Evolutionary conservation across 1,140 invertebrate genomes (phyloP).

Genomic region (Spodoptera frugiperda): DNA sequence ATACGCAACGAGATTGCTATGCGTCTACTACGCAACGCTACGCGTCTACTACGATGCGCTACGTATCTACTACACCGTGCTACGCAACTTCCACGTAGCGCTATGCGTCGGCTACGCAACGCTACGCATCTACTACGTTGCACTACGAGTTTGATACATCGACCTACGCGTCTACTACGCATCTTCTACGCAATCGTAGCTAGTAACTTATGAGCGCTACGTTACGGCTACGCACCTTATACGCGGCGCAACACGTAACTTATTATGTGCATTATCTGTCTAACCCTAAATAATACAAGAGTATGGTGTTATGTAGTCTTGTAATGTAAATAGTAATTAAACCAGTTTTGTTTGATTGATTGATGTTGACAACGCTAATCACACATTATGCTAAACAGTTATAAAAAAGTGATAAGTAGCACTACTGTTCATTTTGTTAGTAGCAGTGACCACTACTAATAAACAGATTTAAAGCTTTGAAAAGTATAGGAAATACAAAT

Average conservation of each 20-base stretch:
- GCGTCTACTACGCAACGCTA: neutral
- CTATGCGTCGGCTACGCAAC: neutral
- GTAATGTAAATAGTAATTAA: no score
- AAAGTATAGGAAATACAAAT: conserved; percentile 9
- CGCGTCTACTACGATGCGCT: neutral
- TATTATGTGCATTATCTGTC: no score
- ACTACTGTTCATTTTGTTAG: neutral
- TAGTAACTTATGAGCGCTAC: neutral
- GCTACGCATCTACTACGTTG: neutral
- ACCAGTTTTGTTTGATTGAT: no score
- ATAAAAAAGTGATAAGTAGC: neutral
- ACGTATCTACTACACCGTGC: neutral
- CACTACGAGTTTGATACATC: neutral
- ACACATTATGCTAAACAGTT: no score
- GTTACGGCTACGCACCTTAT: neutral
- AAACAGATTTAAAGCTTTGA: neutral
- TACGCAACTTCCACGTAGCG: neutral
- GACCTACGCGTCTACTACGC: neutral
- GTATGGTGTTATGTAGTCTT: no score
- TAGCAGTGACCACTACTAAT: neutral
- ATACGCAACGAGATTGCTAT: neutral
- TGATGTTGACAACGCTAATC: no score
- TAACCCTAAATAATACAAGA: no score
- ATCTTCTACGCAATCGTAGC: neutral
- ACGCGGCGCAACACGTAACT: neutral